Conservation (phyloP, 2,797 vertebrate genomes). For the Morelia viridis region DNA sequence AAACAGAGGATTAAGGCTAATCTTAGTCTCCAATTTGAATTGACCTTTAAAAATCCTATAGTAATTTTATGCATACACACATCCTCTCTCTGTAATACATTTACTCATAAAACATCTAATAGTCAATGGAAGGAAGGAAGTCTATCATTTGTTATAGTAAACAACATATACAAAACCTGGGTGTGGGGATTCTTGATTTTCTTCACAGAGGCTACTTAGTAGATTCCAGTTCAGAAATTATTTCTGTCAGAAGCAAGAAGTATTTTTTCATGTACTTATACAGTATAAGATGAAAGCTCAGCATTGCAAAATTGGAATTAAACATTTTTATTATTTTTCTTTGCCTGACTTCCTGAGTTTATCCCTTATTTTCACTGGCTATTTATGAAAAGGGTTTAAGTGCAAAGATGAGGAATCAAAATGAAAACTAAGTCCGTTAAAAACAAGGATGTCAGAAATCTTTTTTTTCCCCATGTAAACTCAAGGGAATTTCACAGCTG, state of each 20-base stretch:
- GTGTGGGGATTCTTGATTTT: slow-evolving; percentile 58
- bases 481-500: slow-evolving; percentile 48
- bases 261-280: neutral
- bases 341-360: neutral
- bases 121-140: slow-evolving; percentile 61
- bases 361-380: slow-evolving; percentile 26
- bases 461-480: neutral
- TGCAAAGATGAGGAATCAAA: slow-evolving; percentile 31
- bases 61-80: neutral
- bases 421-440: slow-evolving; percentile 19
- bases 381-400: slow-evolving; percentile 6
- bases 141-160: slow-evolving; percentile 57
- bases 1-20: slow-evolving; percentile 20
- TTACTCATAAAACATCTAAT: slow-evolving; percentile 41
- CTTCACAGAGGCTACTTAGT: slow-evolving; percentile 58
- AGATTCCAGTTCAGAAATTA: slow-evolving; percentile 65
- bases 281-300: neutral
- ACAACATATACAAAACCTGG: slow-evolving; percentile 59
- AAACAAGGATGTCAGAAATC: slow-evolving; percentile 19
- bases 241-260: slow-evolving; percentile 50
- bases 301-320: slow-evolving; percentile 6
- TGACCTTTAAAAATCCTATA: slow-evolving; percentile 2
- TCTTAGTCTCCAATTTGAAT: slow-evolving; percentile 14
- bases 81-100: slow-evolving; percentile 35
- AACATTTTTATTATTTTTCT: neutral